These are phyloP conservation scores for Hemicentrotus pulcherrimus DNA, from an alignment of 35 echinoderm and acorn worm species.

Conservation along the genomic window DNA sequence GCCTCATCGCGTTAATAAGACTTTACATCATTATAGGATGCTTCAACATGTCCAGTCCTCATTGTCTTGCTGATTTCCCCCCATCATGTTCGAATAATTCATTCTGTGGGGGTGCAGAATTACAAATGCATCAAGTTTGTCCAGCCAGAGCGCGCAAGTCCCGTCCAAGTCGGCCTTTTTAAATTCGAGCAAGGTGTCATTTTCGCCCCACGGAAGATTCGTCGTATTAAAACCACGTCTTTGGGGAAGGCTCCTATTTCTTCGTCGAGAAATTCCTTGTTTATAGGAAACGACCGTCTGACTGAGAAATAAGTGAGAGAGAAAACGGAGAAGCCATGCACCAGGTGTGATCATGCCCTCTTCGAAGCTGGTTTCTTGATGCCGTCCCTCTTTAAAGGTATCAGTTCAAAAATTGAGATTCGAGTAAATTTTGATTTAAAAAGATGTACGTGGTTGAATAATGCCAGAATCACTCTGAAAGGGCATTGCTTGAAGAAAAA, in stretches of 20 bases:
- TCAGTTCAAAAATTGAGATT: neutral
- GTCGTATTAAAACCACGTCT: conserved; percentile 1
- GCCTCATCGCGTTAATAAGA: neutral
- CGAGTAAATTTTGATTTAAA: neutral
- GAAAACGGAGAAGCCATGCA: neutral
- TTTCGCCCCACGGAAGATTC: neutral
- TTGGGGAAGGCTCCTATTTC: neutral
- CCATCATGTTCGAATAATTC: neutral
- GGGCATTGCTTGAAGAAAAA: too few species aligned
- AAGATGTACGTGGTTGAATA: too few species aligned
- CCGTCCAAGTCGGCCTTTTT: neutral
- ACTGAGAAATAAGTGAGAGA: neutral
- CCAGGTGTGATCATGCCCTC: neutral
- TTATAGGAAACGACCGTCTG: neutral
- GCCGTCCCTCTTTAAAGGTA: neutral
- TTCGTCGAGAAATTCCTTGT: neutral
- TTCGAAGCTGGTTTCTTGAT: neutral
- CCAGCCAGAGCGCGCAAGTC: neutral
- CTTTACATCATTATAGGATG: neutral
- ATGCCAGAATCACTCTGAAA: too few species aligned
- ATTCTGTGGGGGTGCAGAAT: neutral
- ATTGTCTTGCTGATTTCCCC: neutral
- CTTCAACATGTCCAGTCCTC: neutral
- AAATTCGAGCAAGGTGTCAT: neutral
- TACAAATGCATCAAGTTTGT: neutral